Percentiles rank a stretch among this genome's conserved stretches.
Conservation (phyloP, 2,797 vertebrate species). For the Babyrousa celebensis region DNA sequence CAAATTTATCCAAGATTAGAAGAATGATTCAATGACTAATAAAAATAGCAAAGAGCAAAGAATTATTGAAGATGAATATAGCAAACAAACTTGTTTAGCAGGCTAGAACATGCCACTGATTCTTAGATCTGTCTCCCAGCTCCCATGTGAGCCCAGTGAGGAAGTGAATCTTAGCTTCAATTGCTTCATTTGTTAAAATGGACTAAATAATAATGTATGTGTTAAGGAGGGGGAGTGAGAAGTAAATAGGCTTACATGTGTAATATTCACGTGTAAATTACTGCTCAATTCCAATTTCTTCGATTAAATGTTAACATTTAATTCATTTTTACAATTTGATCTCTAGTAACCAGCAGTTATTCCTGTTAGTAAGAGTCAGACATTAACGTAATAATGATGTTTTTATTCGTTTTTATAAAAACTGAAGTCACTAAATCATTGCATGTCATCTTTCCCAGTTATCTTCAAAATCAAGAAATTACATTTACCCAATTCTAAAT, state of each 20-base stretch:
- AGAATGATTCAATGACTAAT: neutral
- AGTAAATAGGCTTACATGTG: neutral
- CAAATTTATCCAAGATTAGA: neutral
- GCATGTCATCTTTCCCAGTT: neutral
- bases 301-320: conserved; percentile 33
- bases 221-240: neutral
- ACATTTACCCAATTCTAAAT: neutral
- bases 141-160: neutral
- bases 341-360: neutral
- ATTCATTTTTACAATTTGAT: neutral
- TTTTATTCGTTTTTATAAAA: conserved; percentile 24
- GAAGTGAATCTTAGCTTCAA: neutral
- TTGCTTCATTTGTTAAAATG: neutral
- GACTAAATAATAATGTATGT: neutral
- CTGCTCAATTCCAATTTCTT: neutral
- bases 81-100: neutral
- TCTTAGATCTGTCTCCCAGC: neutral
- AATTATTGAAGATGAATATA: neutral
- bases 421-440: neutral
- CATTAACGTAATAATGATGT: neutral
- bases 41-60: neutral
- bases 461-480: neutral
- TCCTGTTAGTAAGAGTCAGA: neutral
- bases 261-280: neutral
- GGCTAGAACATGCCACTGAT: neutral